Evolutionary conservation across 2,113 vertebrate species (phyloP).

Genomic region (Crocuta crocuta): DNA sequence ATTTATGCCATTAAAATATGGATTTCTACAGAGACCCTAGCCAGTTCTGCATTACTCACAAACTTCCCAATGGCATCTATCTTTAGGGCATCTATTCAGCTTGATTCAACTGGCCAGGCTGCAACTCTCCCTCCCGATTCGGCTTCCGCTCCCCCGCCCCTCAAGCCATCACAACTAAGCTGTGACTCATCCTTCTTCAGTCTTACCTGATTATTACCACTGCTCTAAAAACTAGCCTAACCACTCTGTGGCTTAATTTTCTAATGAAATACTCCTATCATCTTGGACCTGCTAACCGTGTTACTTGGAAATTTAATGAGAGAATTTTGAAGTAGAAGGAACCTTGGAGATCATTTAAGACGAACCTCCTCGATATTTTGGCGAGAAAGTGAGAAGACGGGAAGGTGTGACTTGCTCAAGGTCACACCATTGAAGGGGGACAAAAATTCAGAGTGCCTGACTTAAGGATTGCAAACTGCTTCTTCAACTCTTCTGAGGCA

Average conservation of each 20-base stretch:
- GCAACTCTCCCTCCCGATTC: background rate
- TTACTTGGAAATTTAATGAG: background rate
- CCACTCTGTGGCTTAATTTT: background rate
- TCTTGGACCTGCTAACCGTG: background rate
- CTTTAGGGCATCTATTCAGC: background rate
- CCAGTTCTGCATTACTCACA: background rate
- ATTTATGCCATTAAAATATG: background rate
- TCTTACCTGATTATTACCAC: background rate
- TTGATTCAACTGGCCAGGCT: background rate
- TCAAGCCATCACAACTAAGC: background rate
- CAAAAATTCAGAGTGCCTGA: background rate
- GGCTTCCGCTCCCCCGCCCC: background rate
- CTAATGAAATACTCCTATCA: background rate
- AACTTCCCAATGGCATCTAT: background rate
- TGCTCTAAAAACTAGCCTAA: background rate
- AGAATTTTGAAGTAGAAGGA: conserved; percentile 71
- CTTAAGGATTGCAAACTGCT: background rate
- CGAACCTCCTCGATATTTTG: conserved; percentile 49
- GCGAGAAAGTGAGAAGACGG: background rate
- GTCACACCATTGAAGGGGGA: background rate
- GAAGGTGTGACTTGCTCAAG: background rate
- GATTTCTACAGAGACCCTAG: conserved; percentile 44
- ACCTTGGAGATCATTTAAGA: conserved; percentile 73
- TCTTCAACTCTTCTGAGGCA: background rate
- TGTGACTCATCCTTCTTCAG: background rate